These are phyloP conservation scores for Lepidochitona cinerea DNA, from an alignment of 2,888 invertebrate genomes.

Conservation along the genomic window DNA sequence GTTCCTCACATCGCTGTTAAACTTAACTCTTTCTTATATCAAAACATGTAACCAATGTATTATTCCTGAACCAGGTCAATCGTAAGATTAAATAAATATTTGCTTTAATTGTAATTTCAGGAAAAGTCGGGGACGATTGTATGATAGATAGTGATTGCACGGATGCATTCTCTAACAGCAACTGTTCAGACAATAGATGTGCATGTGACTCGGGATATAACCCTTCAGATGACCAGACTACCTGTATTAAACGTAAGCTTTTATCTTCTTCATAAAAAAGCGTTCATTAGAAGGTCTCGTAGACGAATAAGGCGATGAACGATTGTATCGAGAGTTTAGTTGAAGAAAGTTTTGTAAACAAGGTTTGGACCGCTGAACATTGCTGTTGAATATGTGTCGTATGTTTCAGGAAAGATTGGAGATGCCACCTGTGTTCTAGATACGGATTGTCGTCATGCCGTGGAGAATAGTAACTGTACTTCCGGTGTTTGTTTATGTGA, in stretches of 20 bases:
- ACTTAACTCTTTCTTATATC: too few relatives aligned
- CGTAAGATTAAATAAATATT: too few relatives aligned
- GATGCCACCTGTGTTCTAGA: slow-evolving; percentile 33
- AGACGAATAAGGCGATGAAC: too few relatives aligned
- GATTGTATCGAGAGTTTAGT: too few relatives aligned
- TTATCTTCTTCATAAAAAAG: too few relatives aligned
- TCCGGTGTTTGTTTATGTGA: slow-evolving; percentile 29
- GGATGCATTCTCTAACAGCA: slow-evolving; percentile 35
- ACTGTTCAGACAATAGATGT: slow-evolving; percentile 32
- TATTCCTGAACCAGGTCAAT: too few relatives aligned
- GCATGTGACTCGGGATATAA: slow-evolving; percentile 34
- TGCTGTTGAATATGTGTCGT: too few relatives aligned
- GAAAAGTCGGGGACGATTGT: slow-evolving; percentile 35
- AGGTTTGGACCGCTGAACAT: too few relatives aligned
- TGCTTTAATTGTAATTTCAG: slow-evolving; percentile 20
- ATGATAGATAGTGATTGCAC: slow-evolving; percentile 29
- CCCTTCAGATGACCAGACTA: neutral
- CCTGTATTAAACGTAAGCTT: slow-evolving; percentile 34
- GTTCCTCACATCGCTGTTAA: too few relatives aligned
- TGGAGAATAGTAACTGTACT: slow-evolving; percentile 31
- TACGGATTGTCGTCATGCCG: slow-evolving; percentile 34
- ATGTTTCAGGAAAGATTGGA: slow-evolving; percentile 30
- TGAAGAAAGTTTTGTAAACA: too few relatives aligned
- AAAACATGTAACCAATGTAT: too few relatives aligned
- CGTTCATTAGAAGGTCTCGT: too few relatives aligned